Base-by-base conservation (phyloP, 2,113 vertebrate genomes). In the Zosterops japonicus region DNA sequence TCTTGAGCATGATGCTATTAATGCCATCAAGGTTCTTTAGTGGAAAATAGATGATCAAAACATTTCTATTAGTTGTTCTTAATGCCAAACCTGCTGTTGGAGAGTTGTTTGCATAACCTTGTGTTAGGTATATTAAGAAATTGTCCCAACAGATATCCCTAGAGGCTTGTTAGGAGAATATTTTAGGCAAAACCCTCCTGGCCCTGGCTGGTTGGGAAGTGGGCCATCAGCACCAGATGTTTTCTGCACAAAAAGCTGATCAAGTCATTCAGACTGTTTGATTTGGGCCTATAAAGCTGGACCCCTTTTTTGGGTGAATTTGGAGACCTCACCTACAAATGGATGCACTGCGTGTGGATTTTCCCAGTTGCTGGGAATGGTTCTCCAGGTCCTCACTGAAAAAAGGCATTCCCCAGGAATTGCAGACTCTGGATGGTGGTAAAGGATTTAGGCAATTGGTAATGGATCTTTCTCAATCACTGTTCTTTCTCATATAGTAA, bases 31-130 rank as follows among this genome's bases (percentile, higher is more conserved):
- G 15, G 12, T 56, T 47, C 29, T 75, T 65, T 24, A 41, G 24
- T 49, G 55, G 24, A 65, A 56, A 74, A 47, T 12, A 39, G n/a
- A 47, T 64, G 7, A 41, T 47, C 9, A 75, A 56, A 49, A 20
- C 50, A 41, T n/a, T 47, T 39, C 1, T 41, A n/a, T 75, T 19
- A 16, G 29, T 29, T 64, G 11, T 46, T 64, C 22, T 74, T 64
- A 27, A 47, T 33, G 22, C 57, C 68, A 46, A 14, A 63, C 27
- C 28, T 22, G 22, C 69, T 41, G 19, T 23, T 74, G 28, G 23
- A 47, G 59, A 84, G 23, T 6, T 0, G 1, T 56, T 47, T 64
- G n/a, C 23, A 5, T 64, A n/a, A 55, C 33, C 7, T 23, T 15
- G 41, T 64, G n/a, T 49, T 20, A n/a, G 70, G 27, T 15, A 23